Conservation (phyloP, 1,140 invertebrate species). For the Caenorhabditis briggsae region DNA sequence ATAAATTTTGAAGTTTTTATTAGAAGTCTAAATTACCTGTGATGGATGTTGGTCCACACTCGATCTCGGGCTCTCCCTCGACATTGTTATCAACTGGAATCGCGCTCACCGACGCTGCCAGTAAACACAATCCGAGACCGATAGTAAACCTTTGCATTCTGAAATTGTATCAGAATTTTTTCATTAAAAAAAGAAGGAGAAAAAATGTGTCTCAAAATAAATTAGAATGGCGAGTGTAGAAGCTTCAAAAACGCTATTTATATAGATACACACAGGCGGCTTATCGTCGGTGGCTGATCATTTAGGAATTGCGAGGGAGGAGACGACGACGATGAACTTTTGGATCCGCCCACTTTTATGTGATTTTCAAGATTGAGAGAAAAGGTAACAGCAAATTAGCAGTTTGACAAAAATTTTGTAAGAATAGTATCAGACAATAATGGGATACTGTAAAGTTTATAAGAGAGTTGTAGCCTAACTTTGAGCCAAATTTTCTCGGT, state of each 20-base stretch:
- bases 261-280: background rate
- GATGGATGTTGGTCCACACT: conserved; percentile 76
- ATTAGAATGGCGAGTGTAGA: no score
- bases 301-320: background rate
- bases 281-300: conserved; percentile 25
- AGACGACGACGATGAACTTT: background rate
- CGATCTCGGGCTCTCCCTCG: conserved; percentile 69
- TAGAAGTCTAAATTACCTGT: conserved; percentile 60
- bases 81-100: conserved; percentile 69
- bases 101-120: conserved; percentile 28
- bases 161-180: background rate
- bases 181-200: no score
- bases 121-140: conserved; percentile 5
- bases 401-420: no score
- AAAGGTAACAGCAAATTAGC: background rate
- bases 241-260: background rate
- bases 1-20: background rate
- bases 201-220: no score
- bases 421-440: no score
- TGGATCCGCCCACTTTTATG: conserved; percentile 27
- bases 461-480: no score
- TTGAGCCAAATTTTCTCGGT: no score
- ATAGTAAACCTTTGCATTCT: conserved; percentile 20
- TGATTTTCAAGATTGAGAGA: background rate
- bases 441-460: no score